phyloP scores from a whole-genome alignment of 1,140 invertebrate species.

The Drosophila navojoa region DNA sequence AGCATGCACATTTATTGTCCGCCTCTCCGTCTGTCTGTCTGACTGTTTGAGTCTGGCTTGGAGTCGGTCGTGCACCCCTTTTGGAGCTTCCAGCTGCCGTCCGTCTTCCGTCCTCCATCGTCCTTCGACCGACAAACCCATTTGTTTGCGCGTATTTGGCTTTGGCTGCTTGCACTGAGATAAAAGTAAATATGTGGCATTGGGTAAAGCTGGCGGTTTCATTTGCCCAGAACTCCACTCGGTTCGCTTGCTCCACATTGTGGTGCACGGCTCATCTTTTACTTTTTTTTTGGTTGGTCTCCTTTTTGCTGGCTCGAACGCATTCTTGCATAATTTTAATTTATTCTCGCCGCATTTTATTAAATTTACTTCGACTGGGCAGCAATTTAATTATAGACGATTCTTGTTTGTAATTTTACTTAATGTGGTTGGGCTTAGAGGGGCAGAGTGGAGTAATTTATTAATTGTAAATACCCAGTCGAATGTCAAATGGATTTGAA shows the following conservation, averaged over 20 bases:
- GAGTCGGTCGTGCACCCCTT: conserved; percentile 6
- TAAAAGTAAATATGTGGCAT: conserved; percentile 81
- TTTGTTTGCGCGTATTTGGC: conserved; percentile 71
- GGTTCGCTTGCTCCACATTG: conserved; percentile 6
- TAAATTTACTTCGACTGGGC: conserved; percentile 27
- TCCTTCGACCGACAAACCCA: conserved; percentile 20
- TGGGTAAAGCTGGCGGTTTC: conserved; percentile 65
- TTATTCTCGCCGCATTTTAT: conserved; percentile 55
- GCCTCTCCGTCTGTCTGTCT: conserved; percentile 13
- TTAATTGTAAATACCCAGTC: conserved; percentile 2
- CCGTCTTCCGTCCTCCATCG: background rate
- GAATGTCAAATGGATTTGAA: conserved; percentile 44
- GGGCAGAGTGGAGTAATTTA: background rate
- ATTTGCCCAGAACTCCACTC: conserved; percentile 38
- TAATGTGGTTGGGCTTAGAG: no score
- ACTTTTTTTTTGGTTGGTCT: background rate
- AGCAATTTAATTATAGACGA: conserved; percentile 19
- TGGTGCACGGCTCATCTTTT: conserved; percentile 6
- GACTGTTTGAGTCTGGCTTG: conserved; percentile 4
- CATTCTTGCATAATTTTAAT: conserved; percentile 77
- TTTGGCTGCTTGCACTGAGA: conserved; percentile 67
- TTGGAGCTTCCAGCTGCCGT: background rate
- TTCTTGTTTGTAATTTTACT: no score
- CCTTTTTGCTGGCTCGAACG: conserved; percentile 28
- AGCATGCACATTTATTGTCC: conserved; percentile 64